These are phyloP conservation scores for Ruditapes philippinarum DNA, from an alignment of 1,140 invertebrate species.

Conservation along the genomic window DNA sequence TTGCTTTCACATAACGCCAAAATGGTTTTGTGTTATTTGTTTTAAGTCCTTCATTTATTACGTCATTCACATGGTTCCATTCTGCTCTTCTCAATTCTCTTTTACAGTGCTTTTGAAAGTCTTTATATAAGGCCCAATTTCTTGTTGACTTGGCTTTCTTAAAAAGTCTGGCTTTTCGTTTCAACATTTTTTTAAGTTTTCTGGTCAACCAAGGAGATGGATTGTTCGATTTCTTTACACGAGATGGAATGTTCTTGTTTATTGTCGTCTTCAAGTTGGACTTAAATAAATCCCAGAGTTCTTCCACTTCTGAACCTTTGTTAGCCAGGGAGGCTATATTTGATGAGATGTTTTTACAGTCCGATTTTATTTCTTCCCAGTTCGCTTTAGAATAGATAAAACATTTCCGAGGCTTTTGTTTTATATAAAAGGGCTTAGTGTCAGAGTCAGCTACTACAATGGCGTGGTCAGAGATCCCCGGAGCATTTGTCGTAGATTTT, in stretches of 20 bases:
- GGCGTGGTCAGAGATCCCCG: background rate
- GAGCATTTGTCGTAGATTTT: background rate
- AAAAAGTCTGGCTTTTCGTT: slow-evolving; percentile 2
- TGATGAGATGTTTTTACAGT: background rate
- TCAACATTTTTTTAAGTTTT: background rate
- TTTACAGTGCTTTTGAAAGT: slow-evolving; percentile 62
- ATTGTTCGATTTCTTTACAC: background rate
- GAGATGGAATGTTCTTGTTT: slow-evolving; percentile 33
- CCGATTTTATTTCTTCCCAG: background rate
- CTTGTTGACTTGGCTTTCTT: background rate
- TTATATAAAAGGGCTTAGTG: background rate
- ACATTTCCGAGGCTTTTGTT: background rate
- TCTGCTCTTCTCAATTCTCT: slow-evolving; percentile 60
- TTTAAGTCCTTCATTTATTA: no score
- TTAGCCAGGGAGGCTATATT: background rate
- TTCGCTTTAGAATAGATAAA: background rate
- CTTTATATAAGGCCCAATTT: background rate
- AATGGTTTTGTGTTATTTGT: no score
- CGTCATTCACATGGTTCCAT: no score
- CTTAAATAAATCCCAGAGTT: background rate
- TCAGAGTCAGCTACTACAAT: slow-evolving; percentile 7
- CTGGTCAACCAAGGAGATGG: slow-evolving; percentile 6
- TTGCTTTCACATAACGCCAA: no score
- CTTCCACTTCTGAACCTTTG: no score
- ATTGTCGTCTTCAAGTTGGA: background rate